Base-by-base conservation (phyloP, 2,888 invertebrate species). In the Mythimna loreyi region DNA sequence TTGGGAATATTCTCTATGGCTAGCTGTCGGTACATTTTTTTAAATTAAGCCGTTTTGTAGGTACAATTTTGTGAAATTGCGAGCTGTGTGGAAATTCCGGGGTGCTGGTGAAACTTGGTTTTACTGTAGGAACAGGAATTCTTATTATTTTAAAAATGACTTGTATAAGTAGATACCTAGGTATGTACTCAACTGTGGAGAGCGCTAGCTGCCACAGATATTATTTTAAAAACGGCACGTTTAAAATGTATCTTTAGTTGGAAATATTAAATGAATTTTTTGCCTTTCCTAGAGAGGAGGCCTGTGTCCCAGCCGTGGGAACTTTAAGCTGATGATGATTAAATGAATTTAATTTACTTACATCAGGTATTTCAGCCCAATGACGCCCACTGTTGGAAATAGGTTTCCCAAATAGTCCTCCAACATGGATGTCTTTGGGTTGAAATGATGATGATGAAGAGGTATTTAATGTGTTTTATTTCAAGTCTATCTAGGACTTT, bases 31-130 rank as follows among this genome's bases (percentile, higher is more conserved):
- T 59, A 49, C 13, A 23, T 65, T 60, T 71, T 78, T 79, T 61
- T 67, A 62, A 81, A 78, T 72, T 72, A 72, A 81, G 62, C 55
- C 55, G 30, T 65, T 47, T 16, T 6, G 56, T 61, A 61, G 19
- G 56, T 56, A 61, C 57, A 50, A 59, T 75, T 66, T 68, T 63
- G 52, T 21, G 61, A 68, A 63, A 71, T 78, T 72, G 67, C 66
- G 28, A 61, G 28, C 30, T 56, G 53, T 56, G 53, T 57, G 56
- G 53, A 66, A 67, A 65, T 67, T 55, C 67, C 49, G 13, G 30
- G 43, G 45, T 30, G 11, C 45, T 45, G 21, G 43, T 11, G 21
- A 56, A 52, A 63, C 40, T 77, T 67, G 40, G 33, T 52, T 58
- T 62, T 28, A 13, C 43, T 53, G 40, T 28, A 21, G 50, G 33